Evolutionary conservation across 35 echinoderm and acorn worm genomes (phyloP).

Genomic region (Amphiura filiformis): DNA sequence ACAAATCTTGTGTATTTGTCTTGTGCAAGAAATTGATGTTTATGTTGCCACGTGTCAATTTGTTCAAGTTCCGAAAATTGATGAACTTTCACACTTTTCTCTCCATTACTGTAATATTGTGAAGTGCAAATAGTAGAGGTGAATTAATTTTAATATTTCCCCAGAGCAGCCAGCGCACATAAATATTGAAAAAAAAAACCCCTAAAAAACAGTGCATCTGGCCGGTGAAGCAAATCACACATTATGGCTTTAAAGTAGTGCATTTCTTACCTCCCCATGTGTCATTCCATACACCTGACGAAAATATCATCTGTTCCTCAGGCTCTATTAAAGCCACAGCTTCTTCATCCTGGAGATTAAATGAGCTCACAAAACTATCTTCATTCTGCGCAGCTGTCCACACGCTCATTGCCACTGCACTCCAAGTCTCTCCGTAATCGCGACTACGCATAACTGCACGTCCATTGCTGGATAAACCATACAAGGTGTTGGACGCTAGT

Average conservation of each 20-base stretch:
- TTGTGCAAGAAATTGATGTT: too few species aligned
- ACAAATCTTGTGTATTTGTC: too few species aligned
- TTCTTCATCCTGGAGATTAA: slow-evolving; percentile 11
- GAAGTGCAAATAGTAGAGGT: neutral
- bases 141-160: neutral
- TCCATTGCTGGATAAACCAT: slow-evolving; percentile 61
- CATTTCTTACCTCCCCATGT: slow-evolving; percentile 50
- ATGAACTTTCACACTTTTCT: neutral
- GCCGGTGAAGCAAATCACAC: neutral
- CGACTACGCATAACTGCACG: slow-evolving; percentile 47
- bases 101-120: neutral
- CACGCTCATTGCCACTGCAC: slow-evolving; percentile 5
- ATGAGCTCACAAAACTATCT: slow-evolving; percentile 25
- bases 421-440: slow-evolving; percentile 51
- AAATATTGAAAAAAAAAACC: too few species aligned
- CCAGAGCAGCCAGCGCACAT: too few species aligned
- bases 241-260: neutral
- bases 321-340: neutral
- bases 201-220: neutral
- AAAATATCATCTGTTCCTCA: slow-evolving; percentile 26
- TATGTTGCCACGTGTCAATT: neutral
- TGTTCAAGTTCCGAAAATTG: neutral
- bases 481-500: slow-evolving; percentile 33
- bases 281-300: slow-evolving; percentile 36
- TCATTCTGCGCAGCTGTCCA: slow-evolving; percentile 24